Evolutionary conservation across 2,888 invertebrate species (phyloP).

Genomic region (Plusia festucae): DNA sequence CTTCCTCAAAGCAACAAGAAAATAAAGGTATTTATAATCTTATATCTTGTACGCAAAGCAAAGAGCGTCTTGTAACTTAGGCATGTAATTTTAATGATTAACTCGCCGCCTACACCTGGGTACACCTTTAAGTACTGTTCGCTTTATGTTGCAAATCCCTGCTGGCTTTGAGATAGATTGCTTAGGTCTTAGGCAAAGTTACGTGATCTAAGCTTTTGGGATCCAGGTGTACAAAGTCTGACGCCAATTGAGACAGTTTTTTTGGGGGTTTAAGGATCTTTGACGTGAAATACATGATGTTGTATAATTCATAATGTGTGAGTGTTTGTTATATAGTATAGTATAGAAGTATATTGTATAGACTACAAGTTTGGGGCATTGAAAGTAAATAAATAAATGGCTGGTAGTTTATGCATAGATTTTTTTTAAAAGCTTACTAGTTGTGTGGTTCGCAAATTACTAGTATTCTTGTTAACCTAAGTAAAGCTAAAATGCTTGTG

Average conservation of each 20-base stretch:
- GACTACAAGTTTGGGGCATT: too few species aligned
- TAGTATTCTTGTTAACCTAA: too few species aligned
- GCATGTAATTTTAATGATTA: conserved; percentile 54
- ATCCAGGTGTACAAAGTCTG: not conserved
- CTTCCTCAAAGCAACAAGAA: conserved; percentile 15
- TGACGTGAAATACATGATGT: not conserved
- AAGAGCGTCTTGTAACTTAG: conserved; percentile 31
- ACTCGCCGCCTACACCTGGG: conserved; percentile 35
- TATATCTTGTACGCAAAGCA: conserved; percentile 32
- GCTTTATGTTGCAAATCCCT: conserved; percentile 33
- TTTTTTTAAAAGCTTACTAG: too few species aligned
- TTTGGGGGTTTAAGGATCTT: not conserved
- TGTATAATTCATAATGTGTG: not conserved
- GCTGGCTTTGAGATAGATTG: conserved; percentile 15
- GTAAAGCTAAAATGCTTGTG: too few species aligned
- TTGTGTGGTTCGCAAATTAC: too few species aligned
- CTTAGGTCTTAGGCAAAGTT: not conserved
- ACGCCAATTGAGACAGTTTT: not conserved
- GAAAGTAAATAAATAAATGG: too few species aligned
- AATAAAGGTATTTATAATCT: conserved; percentile 32
- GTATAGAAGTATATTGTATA: too few species aligned
- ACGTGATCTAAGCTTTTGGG: not conserved
- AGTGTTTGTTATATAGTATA: too few species aligned
- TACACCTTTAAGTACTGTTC: conserved; percentile 13
- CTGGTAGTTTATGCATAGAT: too few species aligned